Conservation (phyloP, 1,140 invertebrate genomes). For the Reticulitermes speratus region DNA sequence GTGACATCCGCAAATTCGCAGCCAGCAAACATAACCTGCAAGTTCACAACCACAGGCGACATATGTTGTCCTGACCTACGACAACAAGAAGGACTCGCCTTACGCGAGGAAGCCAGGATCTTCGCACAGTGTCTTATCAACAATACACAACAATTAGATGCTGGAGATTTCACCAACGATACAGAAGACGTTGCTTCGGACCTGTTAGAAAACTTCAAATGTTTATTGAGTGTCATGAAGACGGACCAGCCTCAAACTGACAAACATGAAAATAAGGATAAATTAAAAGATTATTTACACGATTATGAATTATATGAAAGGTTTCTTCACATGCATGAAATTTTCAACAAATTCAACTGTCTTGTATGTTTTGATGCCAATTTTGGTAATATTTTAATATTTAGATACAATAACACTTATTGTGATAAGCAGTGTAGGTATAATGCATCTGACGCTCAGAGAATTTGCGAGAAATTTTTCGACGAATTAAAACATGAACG, state of each 20-base stretch:
- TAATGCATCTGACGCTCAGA: background rate
- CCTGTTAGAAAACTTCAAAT: background rate
- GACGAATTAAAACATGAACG: background rate
- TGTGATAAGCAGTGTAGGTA: background rate
- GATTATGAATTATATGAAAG: background rate
- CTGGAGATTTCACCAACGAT: background rate
- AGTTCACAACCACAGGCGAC: background rate
- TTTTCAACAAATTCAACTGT: background rate
- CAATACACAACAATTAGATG: background rate
- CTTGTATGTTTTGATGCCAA: background rate
- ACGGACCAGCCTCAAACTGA: background rate
- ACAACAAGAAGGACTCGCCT: background rate
- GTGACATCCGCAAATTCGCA: background rate
- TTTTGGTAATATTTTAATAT: background rate
- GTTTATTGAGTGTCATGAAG: background rate
- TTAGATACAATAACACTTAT: background rate
- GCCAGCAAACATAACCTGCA: background rate
- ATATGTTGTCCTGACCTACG: background rate
- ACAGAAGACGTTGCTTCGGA: background rate
- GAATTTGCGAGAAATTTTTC: background rate
- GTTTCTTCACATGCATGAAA: background rate
- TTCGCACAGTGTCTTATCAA: background rate
- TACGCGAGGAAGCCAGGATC: background rate
- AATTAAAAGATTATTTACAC: background rate
- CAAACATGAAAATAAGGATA: background rate